Base-by-base conservation (phyloP, 2,888 invertebrate genomes). In the Callyntrura sp. region DNA sequence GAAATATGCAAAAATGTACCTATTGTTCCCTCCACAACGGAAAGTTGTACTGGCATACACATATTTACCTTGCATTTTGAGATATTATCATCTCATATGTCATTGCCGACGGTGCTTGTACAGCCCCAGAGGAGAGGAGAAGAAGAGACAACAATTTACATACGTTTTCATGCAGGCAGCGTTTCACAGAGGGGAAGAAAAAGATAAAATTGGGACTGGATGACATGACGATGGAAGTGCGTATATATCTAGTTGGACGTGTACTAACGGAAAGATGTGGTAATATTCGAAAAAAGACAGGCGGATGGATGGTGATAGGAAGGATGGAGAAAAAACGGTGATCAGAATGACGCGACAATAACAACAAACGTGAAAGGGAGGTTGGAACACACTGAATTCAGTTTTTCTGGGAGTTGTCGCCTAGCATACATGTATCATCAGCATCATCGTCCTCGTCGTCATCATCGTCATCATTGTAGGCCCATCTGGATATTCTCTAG, bases 61-160 rank as follows among this genome's bases (percentile, higher is more conserved):
- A 14, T 11, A 51, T 51, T 51, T 12, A 57, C 20, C 57, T 57
- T 57, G 57, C 20, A 57, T 57, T 57, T 57, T n/a, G 5, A 20
- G 9, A 70, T 70, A 70, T 35, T 35, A 70, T 35, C 0, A 73
- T 73, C 20, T 5, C 51, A 73, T 51, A 51, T 73, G 51, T 73
- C 73, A 73, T 14, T 73, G 48, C 73, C 73, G 48, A 73, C 51
- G 35, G 73, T 51, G n/a, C 68, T 43, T 73, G 48, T 45, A 35
- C 35, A 73, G 73, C 73, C 51, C 14, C 73, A 45, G 73, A 65
- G 11, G 45, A 60, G n/a, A n/a, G 23, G 8, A 48, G 51, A 73
- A 73, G 45, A 48, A 45, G 51, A 20, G 73, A 73, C 73, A 73
- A 73, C 51, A 73, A 73, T 73, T 73, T 73, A 73, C 73, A 73